These are phyloP conservation scores for Hemiscyllium ocellatum DNA, from an alignment of 2,113 vertebrate genomes.

Conservation along the genomic window DNA sequence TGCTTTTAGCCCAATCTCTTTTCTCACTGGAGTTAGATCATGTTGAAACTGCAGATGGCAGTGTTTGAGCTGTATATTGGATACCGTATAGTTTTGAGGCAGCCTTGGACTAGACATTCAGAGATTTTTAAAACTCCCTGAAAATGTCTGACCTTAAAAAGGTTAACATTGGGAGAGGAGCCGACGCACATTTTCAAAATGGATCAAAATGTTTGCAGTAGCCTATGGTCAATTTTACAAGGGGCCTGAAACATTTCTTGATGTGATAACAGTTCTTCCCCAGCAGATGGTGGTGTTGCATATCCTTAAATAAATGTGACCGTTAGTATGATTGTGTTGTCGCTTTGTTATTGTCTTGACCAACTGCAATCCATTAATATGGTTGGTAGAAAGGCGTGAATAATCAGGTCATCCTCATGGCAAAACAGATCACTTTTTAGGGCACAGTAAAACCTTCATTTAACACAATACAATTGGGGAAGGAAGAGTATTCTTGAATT, in stretches of 20 bases:
- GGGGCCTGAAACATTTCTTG: not conserved
- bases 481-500: not conserved
- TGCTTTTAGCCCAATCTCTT: not conserved
- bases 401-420: not conserved
- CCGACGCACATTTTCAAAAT: not conserved
- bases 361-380: not conserved
- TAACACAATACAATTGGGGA: not conserved
- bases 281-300: slow-evolving; percentile 11
- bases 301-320: not conserved
- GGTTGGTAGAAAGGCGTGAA: not conserved
- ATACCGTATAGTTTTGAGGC: too few relatives aligned
- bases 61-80: not conserved
- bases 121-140: not conserved
- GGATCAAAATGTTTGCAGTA: not conserved
- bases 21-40: not conserved
- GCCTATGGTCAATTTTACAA: not conserved
- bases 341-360: not conserved
- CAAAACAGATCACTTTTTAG: not conserved
- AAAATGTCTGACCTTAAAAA: not conserved
- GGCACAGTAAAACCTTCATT: not conserved
- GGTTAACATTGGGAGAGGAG: not conserved
- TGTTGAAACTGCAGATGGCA: not conserved
- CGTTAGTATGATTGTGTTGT: not conserved
- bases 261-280: not conserved
- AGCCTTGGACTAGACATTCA: not conserved